A percentile compares a stretch with the other conserved stretches of the same genome.
phyloP scores from a whole-genome alignment of 1,140 invertebrate species.

The Asobara japonica region DNA sequence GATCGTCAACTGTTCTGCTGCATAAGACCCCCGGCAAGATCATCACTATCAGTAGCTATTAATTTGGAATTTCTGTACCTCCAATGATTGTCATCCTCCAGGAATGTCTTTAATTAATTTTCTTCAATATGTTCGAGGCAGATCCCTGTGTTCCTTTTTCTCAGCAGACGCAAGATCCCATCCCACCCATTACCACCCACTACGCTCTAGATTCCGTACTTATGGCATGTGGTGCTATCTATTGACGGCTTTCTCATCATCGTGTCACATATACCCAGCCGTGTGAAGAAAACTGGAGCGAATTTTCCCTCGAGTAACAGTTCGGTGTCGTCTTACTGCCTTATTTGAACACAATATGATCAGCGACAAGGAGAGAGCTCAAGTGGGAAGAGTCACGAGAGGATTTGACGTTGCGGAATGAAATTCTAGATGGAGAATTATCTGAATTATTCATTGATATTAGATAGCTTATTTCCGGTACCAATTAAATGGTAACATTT shows the following conservation, averaged over 20 bases:
- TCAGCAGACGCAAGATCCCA: too few species aligned
- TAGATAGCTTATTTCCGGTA: neutral
- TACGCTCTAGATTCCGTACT: neutral
- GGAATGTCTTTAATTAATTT: too few species aligned
- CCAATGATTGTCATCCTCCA: too few species aligned
- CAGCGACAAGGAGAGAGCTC: neutral
- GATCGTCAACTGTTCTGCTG: too few species aligned
- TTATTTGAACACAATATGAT: constrained; percentile 1
- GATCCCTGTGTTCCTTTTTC: too few species aligned
- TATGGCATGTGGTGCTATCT: constrained; percentile 4
- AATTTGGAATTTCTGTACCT: too few species aligned
- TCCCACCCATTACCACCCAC: neutral
- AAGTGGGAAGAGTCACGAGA: neutral
- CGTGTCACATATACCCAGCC: neutral
- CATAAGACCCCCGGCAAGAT: too few species aligned
- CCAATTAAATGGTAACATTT: neutral
- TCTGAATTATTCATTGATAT: neutral
- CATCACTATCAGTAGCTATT: too few species aligned
- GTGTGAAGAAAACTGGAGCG: constrained; percentile 3
- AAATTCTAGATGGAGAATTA: neutral
- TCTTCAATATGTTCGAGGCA: too few species aligned
- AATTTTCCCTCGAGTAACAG: constrained; percentile 1
- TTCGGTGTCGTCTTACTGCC: constrained; percentile 4
- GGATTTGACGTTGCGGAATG: neutral
- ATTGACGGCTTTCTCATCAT: constrained; percentile 9